phyloP scores from a whole-genome alignment of 1,140 invertebrate species.

The Oncopodura yosiiana region DNA sequence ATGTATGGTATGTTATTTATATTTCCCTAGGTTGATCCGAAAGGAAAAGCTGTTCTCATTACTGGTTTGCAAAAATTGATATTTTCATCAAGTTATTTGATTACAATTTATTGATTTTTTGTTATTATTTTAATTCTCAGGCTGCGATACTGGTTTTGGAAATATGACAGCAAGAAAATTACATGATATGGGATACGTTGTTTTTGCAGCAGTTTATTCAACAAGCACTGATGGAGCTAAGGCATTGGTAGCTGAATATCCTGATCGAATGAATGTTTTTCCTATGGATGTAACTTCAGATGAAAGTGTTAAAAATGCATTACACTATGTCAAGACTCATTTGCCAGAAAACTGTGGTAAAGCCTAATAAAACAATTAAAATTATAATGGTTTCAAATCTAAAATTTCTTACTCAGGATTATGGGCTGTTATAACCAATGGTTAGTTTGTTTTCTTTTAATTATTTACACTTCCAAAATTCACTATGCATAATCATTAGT shows the following conservation, averaged over 20 bases:
- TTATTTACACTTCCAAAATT: no score
- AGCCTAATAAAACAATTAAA: neutral
- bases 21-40: constrained; percentile 13
- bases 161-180: constrained; percentile 61
- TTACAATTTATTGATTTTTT: no score
- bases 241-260: constrained; percentile 61
- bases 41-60: constrained; percentile 65
- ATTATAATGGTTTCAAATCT: no score
- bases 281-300: constrained; percentile 66
- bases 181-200: constrained; percentile 68
- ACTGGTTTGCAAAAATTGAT: no score
- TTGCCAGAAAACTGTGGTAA: constrained; percentile 49
- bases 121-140: no score
- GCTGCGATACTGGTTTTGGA: constrained; percentile 68
- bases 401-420: neutral
- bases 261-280: constrained; percentile 59
- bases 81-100: no score
- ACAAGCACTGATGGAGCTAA: constrained; percentile 54
- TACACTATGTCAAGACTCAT: constrained; percentile 62
- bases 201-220: constrained; percentile 62
- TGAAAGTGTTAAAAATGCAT: constrained; percentile 59
- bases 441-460: no score
- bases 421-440: constrained; percentile 28
- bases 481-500: neutral
- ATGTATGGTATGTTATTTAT: neutral